Conservation (phyloP, 2,113 vertebrate genomes). For the Corynorhinus townsendii region DNA sequence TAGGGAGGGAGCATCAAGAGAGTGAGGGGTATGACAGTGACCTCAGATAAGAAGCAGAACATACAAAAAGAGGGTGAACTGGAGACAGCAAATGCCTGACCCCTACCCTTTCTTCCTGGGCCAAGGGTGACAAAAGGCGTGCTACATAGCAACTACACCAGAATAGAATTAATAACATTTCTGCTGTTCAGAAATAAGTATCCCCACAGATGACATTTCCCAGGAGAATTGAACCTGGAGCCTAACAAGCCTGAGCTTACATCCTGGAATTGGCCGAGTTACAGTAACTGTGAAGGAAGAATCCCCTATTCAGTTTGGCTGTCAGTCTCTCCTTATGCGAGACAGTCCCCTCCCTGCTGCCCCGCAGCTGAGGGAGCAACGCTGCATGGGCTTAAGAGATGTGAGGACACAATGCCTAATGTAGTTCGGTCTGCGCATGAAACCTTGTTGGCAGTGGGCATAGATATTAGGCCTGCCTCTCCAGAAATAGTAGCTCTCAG, state of each 20-base stretch:
- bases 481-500: neutral
- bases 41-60: neutral
- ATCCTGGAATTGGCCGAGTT: neutral
- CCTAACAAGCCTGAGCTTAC: neutral
- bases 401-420: neutral
- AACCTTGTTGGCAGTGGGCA: neutral
- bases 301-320: neutral
- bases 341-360: fast-evolving
- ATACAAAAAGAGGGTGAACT: neutral
- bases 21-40: neutral
- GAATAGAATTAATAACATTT: neutral
- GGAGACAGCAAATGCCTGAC: neutral
- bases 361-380: neutral
- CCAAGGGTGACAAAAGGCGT: neutral
- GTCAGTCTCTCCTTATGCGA: neutral
- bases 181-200: neutral
- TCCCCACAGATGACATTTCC: neutral
- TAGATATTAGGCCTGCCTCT: neutral
- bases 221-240: neutral
- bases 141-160: neutral
- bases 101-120: neutral
- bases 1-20: too few species aligned
- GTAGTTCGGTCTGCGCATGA: neutral
- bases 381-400: neutral
- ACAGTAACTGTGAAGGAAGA: neutral